Base-by-base conservation (phyloP, 2,797 vertebrate genomes). In the Myripristis jacobus region DNA sequence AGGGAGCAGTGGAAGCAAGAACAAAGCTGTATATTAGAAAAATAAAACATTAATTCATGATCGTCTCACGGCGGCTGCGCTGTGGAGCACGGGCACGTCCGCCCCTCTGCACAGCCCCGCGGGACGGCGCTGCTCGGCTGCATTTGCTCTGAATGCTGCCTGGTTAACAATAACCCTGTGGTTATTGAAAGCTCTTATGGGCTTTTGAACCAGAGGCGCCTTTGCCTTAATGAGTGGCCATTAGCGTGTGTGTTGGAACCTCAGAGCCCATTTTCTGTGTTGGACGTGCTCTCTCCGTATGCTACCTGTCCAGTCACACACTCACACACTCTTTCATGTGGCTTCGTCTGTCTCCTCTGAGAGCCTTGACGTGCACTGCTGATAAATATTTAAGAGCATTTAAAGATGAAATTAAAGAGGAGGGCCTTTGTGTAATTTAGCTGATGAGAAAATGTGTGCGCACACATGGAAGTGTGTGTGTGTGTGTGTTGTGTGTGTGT, bases 381-480 rank as follows among this genome's bases (percentile, higher is more conserved):
- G 86, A 92, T 93, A 87, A 91, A 92, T 90, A 92, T 93, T 92
- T 92, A 88, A 89, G 75, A 83, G 82, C 69, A 24, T 92, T 88
- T 92, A 87, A 86, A 73, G 81, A 83, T 89, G 80, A 84, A 87
- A 86, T 90, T 74, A 85, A 90, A 89, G 66, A 77, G 73, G 63
- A 80, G 41, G 75, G 54, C 68, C 38, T 76, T 55, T 80, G 53
- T 65, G 75, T 80, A 76, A 82, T 83, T 66, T 75, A 77, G 57
- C 61, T 70, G 55, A 69, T 70, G 54, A 59, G 60, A 64, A 70
- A 53, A 13, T 64, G 63, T 72, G 66, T 66, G 73, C 64, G 48
- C 0, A 15, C 31, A 44, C 44, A 36, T 6, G 24, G 18, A 46
- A n/a, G n/a, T n/a, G n/a, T n/a, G n/a, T n/a, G n/a, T n/a, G n/a